phyloP scores from a whole-genome alignment of 2,888 invertebrate genomes.

The Lathronympha strigana region DNA sequence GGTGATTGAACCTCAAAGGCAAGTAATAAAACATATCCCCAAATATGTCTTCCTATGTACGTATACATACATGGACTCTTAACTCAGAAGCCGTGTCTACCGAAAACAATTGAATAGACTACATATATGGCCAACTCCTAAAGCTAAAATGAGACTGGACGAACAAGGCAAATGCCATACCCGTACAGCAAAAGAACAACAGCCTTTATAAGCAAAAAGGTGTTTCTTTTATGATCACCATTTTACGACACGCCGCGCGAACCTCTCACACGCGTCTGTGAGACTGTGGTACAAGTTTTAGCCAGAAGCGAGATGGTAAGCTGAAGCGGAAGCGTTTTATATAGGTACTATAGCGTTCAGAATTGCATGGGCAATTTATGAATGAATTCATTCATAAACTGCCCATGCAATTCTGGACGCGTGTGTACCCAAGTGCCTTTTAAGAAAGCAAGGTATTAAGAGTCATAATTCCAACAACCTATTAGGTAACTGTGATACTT shows the following conservation, averaged over 20 bases:
- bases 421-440: too few species aligned
- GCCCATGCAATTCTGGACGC: too few species aligned
- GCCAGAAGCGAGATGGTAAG: neutral
- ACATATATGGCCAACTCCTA: constrained; percentile 27
- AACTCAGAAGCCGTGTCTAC: constrained; percentile 17
- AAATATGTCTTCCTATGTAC: neutral
- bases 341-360: too few species aligned
- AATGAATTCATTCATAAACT: too few species aligned
- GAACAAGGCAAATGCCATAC: constrained; percentile 37
- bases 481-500: too few species aligned
- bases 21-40: too few species aligned
- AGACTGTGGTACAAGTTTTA: constrained; percentile 29
- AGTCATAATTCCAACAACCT: too few species aligned
- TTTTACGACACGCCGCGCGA: constrained; percentile 66
- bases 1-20: too few species aligned
- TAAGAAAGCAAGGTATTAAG: too few species aligned
- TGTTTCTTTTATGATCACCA: constrained; percentile 73
- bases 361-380: too few species aligned
- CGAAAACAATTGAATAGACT: constrained; percentile 32
- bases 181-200: constrained; percentile 39
- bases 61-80: constrained; percentile 9
- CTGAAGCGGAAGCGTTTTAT: neutral
- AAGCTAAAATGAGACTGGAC: constrained; percentile 26
- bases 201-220: constrained; percentile 63
- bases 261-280: constrained; percentile 51